Percentiles rank a stretch among this genome's conserved stretches.
Conservation (phyloP, 2,113 vertebrate species). For the Otus sunia region DNA sequence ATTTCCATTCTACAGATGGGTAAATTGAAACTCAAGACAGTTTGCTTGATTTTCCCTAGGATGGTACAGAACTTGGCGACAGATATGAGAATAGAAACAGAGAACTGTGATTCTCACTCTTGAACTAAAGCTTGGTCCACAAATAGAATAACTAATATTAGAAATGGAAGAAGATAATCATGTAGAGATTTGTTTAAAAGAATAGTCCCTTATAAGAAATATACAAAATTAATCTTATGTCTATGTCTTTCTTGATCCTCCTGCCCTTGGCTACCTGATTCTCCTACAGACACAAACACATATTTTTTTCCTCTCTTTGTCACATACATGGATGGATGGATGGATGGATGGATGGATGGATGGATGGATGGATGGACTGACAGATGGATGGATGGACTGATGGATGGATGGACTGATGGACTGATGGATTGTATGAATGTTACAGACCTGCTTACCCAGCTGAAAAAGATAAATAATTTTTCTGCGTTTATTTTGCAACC, state of each 20-base stretch:
- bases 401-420: background rate
- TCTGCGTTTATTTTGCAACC: background rate
- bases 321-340: background rate
- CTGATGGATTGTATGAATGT: background rate
- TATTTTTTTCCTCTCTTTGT: background rate
- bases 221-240: background rate
- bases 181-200: background rate
- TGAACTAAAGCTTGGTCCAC: background rate
- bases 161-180: background rate
- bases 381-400: too few relatives aligned
- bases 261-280: background rate
- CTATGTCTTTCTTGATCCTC: background rate
- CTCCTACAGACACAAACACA: background rate
- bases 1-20: background rate
- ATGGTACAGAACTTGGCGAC: background rate
- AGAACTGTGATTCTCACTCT: background rate
- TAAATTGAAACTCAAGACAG: background rate
- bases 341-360: too few relatives aligned
- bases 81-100: constrained; percentile 2
- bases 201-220: background rate
- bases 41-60: background rate
- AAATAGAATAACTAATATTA: background rate
- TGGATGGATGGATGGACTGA: too few relatives aligned
- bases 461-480: background rate
- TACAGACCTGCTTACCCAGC: background rate